Conservation (phyloP, 2,888 invertebrate genomes). For the Xestia xanthographa region DNA sequence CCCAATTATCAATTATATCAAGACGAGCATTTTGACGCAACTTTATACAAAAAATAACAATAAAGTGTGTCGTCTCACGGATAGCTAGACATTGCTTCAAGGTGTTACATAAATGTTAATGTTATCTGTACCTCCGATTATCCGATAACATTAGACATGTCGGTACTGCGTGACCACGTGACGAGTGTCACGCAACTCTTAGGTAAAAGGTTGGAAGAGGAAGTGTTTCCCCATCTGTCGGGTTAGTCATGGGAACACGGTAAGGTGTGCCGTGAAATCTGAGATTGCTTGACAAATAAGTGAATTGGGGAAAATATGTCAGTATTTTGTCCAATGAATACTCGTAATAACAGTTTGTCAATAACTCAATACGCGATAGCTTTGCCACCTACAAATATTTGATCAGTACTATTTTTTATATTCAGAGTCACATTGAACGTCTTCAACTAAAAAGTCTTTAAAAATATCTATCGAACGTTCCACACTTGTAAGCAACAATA, state of each 20-base stretch:
- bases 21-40: slow-evolving; percentile 51
- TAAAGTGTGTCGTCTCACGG: slow-evolving; percentile 53
- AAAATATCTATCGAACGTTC: slow-evolving; percentile 5
- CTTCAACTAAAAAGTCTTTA: background rate
- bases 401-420: background rate
- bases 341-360: background rate
- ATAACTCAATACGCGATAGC: slow-evolving; percentile 1
- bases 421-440: background rate
- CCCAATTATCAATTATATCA: slow-evolving; percentile 62
- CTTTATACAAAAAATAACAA: slow-evolving; percentile 51
- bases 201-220: slow-evolving; percentile 29
- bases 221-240: slow-evolving; percentile 16
- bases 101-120: slow-evolving; percentile 52
- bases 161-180: slow-evolving; percentile 26
- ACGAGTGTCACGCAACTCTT: slow-evolving; percentile 51
- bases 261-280: slow-evolving; percentile 29
- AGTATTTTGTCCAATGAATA: slow-evolving; percentile 3
- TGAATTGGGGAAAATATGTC: background rate
- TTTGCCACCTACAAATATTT: background rate
- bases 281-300: slow-evolving; percentile 19
- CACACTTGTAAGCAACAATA: slow-evolving; percentile 9
- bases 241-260: slow-evolving; percentile 41
- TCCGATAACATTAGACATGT: slow-evolving; percentile 50
- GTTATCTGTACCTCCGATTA: slow-evolving; percentile 43
- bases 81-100: slow-evolving; percentile 41